A percentile compares a stretch with the other conserved stretches of the same genome.
phyloP scores from a whole-genome alignment of 2,113 vertebrate genomes.

The Laterallus jamaicensis region DNA sequence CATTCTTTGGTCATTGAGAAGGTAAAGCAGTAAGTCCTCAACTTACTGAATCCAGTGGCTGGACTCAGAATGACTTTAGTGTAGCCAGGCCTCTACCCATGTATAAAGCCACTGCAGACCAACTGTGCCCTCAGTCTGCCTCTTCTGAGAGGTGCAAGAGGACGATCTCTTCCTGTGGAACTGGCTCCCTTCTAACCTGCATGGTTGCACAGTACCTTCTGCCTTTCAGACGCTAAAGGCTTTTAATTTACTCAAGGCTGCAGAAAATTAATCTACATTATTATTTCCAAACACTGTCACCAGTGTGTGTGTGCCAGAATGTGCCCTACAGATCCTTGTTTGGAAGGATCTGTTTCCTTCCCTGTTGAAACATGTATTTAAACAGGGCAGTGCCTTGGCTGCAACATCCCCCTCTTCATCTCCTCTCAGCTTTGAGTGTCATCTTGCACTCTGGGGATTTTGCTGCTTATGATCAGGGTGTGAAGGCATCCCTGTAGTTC shows the following conservation, averaged over 20 bases:
- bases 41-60: background rate
- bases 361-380: background rate
- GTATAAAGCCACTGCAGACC: background rate
- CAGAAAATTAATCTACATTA: background rate
- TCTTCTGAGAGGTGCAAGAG: background rate
- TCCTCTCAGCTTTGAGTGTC: background rate
- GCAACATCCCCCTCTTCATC: background rate
- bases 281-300: background rate
- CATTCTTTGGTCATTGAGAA: background rate
- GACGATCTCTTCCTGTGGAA: background rate
- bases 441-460: background rate
- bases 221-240: background rate
- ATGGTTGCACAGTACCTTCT: background rate
- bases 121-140: rapidly evolving
- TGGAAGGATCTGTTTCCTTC: background rate
- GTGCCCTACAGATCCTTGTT: background rate
- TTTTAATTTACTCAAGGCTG: background rate
- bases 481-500: background rate
- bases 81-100: background rate
- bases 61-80: background rate
- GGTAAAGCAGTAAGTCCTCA: background rate
- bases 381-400: background rate
- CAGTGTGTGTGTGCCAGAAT: background rate
- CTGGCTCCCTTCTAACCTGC: background rate
- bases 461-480: background rate